Percentiles rank a stretch among this genome's conserved stretches.
Conservation (phyloP, 2,888 invertebrate species). For the Tipula helvola region DNA sequence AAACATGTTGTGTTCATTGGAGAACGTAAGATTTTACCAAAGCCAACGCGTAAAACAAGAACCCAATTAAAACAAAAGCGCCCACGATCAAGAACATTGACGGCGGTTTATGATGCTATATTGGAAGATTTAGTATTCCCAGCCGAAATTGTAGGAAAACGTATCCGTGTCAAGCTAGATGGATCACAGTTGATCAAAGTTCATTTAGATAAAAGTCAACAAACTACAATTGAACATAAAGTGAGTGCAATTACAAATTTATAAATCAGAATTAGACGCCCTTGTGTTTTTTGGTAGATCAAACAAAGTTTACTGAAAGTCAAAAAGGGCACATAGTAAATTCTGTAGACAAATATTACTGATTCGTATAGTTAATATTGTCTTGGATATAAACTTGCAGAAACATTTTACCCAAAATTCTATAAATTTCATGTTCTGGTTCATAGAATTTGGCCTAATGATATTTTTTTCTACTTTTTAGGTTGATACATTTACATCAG, state of each 20-base stretch:
- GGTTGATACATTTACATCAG: slow-evolving; percentile 96
- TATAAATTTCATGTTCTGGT: not conserved
- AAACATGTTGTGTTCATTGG: slow-evolving; percentile 98
- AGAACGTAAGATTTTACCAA: slow-evolving; percentile 93
- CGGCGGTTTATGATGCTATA: slow-evolving; percentile 94
- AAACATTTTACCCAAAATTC: not conserved
- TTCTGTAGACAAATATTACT: slow-evolving; percentile 5
- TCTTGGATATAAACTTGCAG: not conserved
- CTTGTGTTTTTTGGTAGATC: slow-evolving; percentile 30
- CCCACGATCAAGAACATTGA: slow-evolving; percentile 76
- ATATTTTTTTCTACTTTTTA: slow-evolving; percentile 39
- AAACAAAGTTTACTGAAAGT: slow-evolving; percentile 25
- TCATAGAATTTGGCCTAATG: not conserved
- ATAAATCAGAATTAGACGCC: slow-evolving; percentile 18
- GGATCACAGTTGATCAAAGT: slow-evolving; percentile 95
- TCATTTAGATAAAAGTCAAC: slow-evolving; percentile 95
- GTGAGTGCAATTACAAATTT: slow-evolving; percentile 40
- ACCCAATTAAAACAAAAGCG: slow-evolving; percentile 65
- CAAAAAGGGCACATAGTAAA: slow-evolving; percentile 29
- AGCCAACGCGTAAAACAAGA: slow-evolving; percentile 91
- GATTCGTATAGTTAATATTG: not conserved
- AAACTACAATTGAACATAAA: slow-evolving; percentile 99
- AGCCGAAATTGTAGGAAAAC: slow-evolving; percentile 97
- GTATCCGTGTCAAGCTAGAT: slow-evolving; percentile 90
- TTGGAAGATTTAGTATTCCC: slow-evolving; percentile 97